Conservation (phyloP, 1,140 invertebrate species). For the Cyclargus thomasi region DNA sequence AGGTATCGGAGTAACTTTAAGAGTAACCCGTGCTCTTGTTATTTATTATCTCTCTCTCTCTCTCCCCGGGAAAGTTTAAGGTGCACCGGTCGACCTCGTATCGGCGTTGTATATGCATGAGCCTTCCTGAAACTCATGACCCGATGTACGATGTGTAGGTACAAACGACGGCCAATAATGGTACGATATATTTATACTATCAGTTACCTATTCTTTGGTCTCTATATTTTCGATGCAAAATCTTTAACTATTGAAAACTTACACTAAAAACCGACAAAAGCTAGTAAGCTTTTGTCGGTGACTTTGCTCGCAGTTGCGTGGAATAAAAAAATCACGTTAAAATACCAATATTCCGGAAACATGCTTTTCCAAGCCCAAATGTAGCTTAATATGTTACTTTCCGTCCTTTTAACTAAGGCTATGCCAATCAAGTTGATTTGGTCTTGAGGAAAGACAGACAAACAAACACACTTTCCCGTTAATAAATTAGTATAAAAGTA, state of each 20-base stretch:
- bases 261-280: too few species aligned
- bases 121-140: conserved; percentile 8
- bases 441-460: too few species aligned
- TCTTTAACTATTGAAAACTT: background rate
- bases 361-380: too few species aligned
- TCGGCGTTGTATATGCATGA: conserved; percentile 13
- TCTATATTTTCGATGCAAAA: background rate
- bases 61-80: conserved; percentile 1
- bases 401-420: too few species aligned
- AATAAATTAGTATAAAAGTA: too few species aligned
- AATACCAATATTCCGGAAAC: too few species aligned
- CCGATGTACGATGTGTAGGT: background rate
- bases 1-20: background rate
- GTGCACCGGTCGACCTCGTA: conserved; percentile 7
- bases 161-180: background rate
- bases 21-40: background rate
- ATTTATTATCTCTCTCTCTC: background rate
- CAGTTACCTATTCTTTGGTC: background rate
- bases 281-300: too few species aligned
- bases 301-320: too few species aligned
- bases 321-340: too few species aligned
- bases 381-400: too few species aligned
- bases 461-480: too few species aligned
- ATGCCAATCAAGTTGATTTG: too few species aligned
- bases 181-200: background rate